These are phyloP conservation scores for Zenarchopterus dispar DNA, from an alignment of 2,797 vertebrate species.

Conservation along the genomic window DNA sequence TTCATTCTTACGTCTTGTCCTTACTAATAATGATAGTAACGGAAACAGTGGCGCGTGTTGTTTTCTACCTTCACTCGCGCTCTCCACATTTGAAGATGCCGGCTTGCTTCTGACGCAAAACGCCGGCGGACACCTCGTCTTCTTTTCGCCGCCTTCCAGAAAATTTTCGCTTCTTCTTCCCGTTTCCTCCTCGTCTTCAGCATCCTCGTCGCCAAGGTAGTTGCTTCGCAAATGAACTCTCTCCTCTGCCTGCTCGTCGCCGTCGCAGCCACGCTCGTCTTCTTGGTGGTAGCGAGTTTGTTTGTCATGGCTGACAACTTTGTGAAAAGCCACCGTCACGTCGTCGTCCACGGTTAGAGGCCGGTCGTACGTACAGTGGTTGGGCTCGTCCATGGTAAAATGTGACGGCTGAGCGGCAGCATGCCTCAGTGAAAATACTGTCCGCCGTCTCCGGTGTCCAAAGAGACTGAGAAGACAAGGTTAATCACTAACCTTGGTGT, in stretches of 20 bases:
- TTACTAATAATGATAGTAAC: neutral
- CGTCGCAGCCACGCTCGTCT: conserved; percentile 29
- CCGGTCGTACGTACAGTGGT: conserved; percentile 47
- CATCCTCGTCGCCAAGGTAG: conserved; percentile 18
- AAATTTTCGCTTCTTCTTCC: neutral
- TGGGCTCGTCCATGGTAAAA: conserved; percentile 76
- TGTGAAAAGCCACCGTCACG: conserved; percentile 66
- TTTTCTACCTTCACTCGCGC: conserved; percentile 66
- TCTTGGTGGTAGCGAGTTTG: conserved; percentile 27
- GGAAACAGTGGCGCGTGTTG: neutral
- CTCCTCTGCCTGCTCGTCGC: conserved; percentile 48
- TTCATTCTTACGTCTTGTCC: neutral
- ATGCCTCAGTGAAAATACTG: conserved; percentile 69
- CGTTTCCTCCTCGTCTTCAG: conserved; percentile 22
- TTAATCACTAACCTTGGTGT: conserved; percentile 81
- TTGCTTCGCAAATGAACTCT: conserved; percentile 44
- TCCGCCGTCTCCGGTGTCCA: conserved; percentile 42
- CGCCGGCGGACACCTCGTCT: conserved; percentile 39
- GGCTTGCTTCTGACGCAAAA: conserved; percentile 50
- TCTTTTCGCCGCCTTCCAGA: conserved; percentile 32
- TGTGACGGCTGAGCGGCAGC: conserved; percentile 67
- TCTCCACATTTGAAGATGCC: conserved; percentile 29
- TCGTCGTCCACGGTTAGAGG: conserved; percentile 62
- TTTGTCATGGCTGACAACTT: conserved; percentile 60
- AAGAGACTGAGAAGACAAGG: conserved; percentile 58